Percentiles rank a stretch among this genome's conserved stretches.
Conservation (phyloP, 2,797 vertebrate genomes). For the Oryzias sinensis region DNA sequence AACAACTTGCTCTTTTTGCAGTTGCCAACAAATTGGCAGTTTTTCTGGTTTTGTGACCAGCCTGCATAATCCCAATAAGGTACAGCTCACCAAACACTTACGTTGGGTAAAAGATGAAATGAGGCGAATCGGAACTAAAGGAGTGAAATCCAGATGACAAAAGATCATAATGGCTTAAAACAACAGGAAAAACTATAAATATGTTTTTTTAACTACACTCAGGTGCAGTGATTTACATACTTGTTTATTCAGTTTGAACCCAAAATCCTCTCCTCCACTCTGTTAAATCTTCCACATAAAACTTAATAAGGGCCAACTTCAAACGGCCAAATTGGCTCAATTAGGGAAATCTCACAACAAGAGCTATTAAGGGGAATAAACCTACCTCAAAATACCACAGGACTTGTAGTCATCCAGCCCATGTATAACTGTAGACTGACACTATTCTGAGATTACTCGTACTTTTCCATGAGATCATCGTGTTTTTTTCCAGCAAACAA, state of each 20-base stretch:
- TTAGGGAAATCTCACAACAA: slow-evolving; percentile 58
- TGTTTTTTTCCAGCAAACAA: slow-evolving; percentile 39
- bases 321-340: slow-evolving; percentile 68
- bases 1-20: not conserved
- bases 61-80: not conserved
- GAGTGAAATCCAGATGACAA: slow-evolving; percentile 34
- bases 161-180: slow-evolving; percentile 41
- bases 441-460: slow-evolving; percentile 42
- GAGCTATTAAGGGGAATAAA: slow-evolving; percentile 49
- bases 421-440: slow-evolving; percentile 62
- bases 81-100: not conserved
- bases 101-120: not conserved
- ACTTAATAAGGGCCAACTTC: slow-evolving; percentile 68
- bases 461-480: slow-evolving; percentile 72
- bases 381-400: slow-evolving; percentile 43
- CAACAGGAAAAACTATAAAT: slow-evolving; percentile 65
- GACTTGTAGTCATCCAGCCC: slow-evolving; percentile 37
- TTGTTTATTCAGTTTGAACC: slow-evolving; percentile 69
- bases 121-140: slow-evolving; percentile 43
- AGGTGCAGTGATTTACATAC: slow-evolving; percentile 75
- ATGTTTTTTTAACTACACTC: slow-evolving; percentile 68
- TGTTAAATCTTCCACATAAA: slow-evolving; percentile 72
- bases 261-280: slow-evolving; percentile 53
- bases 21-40: not conserved
- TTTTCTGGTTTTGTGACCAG: too few species aligned